These are phyloP conservation scores for Rhinella marina DNA, from an alignment of 2,797 vertebrate species.

Conservation along the genomic window DNA sequence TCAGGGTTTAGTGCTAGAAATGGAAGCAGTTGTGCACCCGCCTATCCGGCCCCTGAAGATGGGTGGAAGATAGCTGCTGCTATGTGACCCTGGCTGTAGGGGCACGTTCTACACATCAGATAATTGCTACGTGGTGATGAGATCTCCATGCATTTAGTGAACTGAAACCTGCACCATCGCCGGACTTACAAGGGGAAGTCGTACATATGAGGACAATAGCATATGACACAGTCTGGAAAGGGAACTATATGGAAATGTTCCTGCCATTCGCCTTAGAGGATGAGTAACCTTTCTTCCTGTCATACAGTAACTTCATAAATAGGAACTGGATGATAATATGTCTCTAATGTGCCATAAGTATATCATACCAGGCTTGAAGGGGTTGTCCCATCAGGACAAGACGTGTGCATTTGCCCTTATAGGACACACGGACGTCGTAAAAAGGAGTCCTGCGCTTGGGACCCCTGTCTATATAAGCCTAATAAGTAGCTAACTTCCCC, in stretches of 20 bases:
- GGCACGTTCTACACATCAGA: too few relatives aligned
- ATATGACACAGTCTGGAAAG: not conserved
- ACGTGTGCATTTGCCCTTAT: too few relatives aligned
- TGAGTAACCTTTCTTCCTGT: not conserved
- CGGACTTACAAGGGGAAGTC: slow-evolving; percentile 8
- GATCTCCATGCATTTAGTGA: not conserved
- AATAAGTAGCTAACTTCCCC: too few relatives aligned
- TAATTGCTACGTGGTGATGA: not conserved
- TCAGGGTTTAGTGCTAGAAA: not conserved
- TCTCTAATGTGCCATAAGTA: too few relatives aligned
- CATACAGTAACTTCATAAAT: not conserved
- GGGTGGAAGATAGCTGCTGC: not conserved
- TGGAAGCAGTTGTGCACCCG: not conserved
- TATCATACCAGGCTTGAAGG: too few relatives aligned
- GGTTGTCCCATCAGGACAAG: too few relatives aligned
- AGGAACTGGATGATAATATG: too few relatives aligned
- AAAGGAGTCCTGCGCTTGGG: too few relatives aligned
- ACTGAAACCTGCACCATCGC: not conserved
- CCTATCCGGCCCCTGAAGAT: not conserved
- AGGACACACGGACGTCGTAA: too few relatives aligned
- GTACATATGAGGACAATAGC: not conserved
- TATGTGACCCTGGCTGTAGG: not conserved
- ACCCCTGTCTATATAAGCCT: too few relatives aligned
- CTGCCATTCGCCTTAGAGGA: slow-evolving; percentile 1
- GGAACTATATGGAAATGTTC: not conserved